These are phyloP conservation scores for Darevskia nairensis DNA, from an alignment of 2,797 vertebrate species.

Conservation along the genomic window DNA sequence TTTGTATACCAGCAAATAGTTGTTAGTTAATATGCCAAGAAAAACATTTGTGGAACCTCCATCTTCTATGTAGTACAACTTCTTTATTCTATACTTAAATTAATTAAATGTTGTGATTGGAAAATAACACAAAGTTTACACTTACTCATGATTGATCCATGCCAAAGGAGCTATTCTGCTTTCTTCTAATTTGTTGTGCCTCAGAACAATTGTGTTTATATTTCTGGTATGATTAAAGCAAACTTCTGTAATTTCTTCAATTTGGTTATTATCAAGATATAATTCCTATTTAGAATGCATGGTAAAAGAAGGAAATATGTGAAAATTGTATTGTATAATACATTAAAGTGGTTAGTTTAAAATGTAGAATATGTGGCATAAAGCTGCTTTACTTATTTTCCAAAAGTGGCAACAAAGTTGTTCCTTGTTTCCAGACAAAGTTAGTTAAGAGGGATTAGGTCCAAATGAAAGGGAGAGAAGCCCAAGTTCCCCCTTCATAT, in stretches of 20 bases:
- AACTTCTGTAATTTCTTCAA: constrained; percentile 94
- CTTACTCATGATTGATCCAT: constrained; percentile 96
- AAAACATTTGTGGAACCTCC: not conserved
- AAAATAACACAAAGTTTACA: constrained; percentile 6
- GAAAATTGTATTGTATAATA: not conserved
- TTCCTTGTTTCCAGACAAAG: not conserved
- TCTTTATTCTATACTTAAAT: not conserved
- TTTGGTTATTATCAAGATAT: constrained; percentile 93
- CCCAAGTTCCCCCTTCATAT: not conserved
- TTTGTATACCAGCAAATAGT: not conserved
- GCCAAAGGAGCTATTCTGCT: constrained; percentile 90
- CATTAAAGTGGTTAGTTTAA: not conserved
- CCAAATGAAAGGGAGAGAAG: not conserved
- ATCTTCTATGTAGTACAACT: not conserved
- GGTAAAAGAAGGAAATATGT: not conserved
- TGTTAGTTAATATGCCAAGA: not conserved
- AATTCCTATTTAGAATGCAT: constrained; percentile 84
- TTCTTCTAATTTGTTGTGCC: constrained; percentile 94
- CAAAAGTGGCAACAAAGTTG: not conserved
- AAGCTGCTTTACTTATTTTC: not conserved
- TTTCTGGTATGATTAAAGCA: constrained; percentile 91
- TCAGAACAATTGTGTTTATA: constrained; percentile 90
- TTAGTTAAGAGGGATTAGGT: not conserved
- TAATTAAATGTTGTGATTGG: not conserved
- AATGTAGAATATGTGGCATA: not conserved